Percentiles rank a stretch among this genome's conserved stretches.
Evolutionary conservation across 2,797 vertebrate genomes (phyloP).

Genomic region (Pseudomugil tenellus): DNA sequence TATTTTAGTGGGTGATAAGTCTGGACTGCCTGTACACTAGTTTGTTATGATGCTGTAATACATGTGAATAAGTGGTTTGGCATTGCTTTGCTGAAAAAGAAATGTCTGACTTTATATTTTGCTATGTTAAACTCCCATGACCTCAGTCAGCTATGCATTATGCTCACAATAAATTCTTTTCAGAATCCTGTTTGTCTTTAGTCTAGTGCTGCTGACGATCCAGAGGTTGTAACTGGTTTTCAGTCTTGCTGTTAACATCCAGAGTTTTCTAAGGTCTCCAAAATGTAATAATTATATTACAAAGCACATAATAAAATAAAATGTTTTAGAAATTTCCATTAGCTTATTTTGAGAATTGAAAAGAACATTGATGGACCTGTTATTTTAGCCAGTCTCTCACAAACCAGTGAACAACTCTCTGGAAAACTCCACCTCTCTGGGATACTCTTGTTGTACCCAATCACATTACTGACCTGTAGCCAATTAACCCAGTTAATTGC

Average conservation of each 20-base stretch:
- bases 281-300: not conserved
- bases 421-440: not conserved
- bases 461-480: not conserved
- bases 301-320: not conserved
- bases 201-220: not conserved
- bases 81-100: not conserved
- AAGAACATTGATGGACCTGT: not conserved
- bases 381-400: not conserved
- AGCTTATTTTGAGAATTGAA: not conserved
- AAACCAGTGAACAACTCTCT: not conserved
- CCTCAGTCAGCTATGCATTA: not conserved
- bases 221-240: not conserved
- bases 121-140: too few species aligned
- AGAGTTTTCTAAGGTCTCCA: not conserved
- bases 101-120: not conserved
- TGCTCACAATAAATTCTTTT: not conserved
- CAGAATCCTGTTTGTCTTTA: not conserved
- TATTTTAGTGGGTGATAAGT: not conserved
- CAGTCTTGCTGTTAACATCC: not conserved
- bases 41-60: not conserved
- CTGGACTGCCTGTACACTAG: too few species aligned
- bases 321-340: not conserved
- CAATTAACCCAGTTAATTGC: slow-evolving; percentile 2
- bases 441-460: not conserved
- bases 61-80: not conserved